Evolutionary conservation across 2,888 invertebrate genomes (phyloP).

Genomic region (Argyra leucocephala): DNA sequence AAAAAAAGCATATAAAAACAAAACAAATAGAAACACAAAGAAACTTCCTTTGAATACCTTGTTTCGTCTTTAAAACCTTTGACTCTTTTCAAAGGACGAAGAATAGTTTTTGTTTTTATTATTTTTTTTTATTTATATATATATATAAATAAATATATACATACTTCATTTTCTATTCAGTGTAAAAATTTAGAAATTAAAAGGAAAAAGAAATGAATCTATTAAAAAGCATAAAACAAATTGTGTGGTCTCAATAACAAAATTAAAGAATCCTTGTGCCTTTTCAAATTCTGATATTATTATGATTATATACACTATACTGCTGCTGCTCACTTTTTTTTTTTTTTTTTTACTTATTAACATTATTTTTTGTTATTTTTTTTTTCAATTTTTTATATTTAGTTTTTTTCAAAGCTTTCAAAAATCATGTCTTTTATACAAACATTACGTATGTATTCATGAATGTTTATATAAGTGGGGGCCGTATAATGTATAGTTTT

Average conservation of each 20-base stretch:
- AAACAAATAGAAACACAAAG: not conserved
- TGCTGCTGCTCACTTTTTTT: not conserved
- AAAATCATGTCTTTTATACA: not conserved
- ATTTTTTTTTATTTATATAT: too few relatives aligned
- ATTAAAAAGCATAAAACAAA: not conserved
- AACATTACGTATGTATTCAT: not conserved
- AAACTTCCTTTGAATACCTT: not conserved
- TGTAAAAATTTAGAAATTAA: not conserved
- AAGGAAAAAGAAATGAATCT: not conserved
- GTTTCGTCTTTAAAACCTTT: conserved; percentile 6
- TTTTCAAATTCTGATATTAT: not conserved
- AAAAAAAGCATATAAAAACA: too few relatives aligned
- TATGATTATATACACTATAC: not conserved
- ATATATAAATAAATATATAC: not conserved
- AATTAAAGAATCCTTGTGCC: not conserved
- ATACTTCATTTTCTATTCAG: not conserved
- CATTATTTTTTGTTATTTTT: not conserved
- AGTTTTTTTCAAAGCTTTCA: conserved; percentile 2
- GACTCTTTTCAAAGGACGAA: not conserved
- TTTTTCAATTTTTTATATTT: not conserved
- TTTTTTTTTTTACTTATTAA: not conserved
- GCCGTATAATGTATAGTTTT: too few relatives aligned
- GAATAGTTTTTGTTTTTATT: not conserved
- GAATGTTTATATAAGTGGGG: not conserved
- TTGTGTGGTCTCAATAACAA: conserved; percentile 1